Evolutionary conservation across 2,113 vertebrate genomes (phyloP), one percentile per base, ranked within the genome.

Genomic region (Scomber japonicus): DNA sequence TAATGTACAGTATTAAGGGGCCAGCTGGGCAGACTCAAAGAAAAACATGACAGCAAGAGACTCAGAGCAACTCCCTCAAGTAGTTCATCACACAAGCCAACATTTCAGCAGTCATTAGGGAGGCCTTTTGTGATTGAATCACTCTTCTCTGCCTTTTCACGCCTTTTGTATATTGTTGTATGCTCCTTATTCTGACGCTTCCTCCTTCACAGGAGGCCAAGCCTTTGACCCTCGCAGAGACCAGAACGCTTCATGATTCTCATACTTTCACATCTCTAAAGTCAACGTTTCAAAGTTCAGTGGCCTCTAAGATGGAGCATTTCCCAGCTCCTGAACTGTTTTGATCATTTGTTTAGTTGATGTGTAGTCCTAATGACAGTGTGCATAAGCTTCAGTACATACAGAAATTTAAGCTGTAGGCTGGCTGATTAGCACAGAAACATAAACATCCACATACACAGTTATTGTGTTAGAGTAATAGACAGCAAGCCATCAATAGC

Each of bases 161-260:
- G 46, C 53, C 48, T 63, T 24, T 56, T 5, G 2, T 49, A 46
- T 19, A 12, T 50, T 65, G 9, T 27, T 11, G 14, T 11, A 0
- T 57, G 48, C 16, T 50, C 24, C 1, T 70, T 4, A 14, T 51
- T 71, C 70, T 78, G 67, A 46, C 55, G 69, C 64, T 61, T 64
- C 27, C 46, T 64, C 45, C 87, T 40, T 87, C 89, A 94, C 78
- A 85, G 93, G 89, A 65, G 92, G 89, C 78, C 76, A 84, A 27
- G 0, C 91, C 92, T 92, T 94, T 87, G 95, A 94, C 80, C 92
- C 91, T 8, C 87, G 76, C 0, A 15, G 93, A 49, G 90, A 86
- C 71, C 94, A 94, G 83, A 93, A 88, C 14, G 40, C 82, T 3
- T 61, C 30, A 30, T 40, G 19, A 71, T 48, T 72, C 54, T 49